A percentile compares a stretch with the other conserved stretches of the same genome.
phyloP scores from a whole-genome alignment of 2,113 vertebrate species.

The Plotosus lineatus region DNA sequence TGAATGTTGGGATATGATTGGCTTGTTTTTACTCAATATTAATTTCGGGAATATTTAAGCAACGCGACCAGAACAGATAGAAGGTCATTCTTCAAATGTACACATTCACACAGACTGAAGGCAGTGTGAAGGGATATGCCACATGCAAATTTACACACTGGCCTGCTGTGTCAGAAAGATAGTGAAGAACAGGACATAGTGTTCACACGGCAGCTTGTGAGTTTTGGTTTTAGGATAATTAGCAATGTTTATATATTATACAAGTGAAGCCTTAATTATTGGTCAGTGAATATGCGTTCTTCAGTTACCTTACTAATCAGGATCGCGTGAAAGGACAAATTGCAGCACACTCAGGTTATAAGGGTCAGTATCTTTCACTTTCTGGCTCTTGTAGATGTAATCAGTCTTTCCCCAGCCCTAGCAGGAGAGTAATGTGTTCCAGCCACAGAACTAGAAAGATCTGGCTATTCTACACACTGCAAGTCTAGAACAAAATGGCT shows the following conservation, averaged over 20 bases:
- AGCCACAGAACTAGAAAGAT: constrained; percentile 40
- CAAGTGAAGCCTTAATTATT: constrained; percentile 2
- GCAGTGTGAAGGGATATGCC: background rate
- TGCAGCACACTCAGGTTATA: constrained; percentile 46
- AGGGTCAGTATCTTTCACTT: constrained; percentile 54
- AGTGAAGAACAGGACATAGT: background rate
- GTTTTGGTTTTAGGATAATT: background rate
- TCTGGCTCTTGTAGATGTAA: constrained; percentile 53
- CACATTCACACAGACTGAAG: background rate
- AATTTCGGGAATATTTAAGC: background rate
- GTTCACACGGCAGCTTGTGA: background rate
- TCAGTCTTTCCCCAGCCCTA: constrained; percentile 46
- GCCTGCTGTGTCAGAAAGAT: background rate
- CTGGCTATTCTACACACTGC: constrained; percentile 31
- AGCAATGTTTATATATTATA: background rate
- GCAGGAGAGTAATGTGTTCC: constrained; percentile 41
- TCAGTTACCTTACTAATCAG: constrained; percentile 44
- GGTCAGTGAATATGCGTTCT: background rate
- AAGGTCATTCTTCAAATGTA: background rate
- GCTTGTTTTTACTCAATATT: constrained; percentile 10
- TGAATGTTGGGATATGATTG: background rate
- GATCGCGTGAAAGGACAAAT: constrained; percentile 53
- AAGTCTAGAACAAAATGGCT: constrained; percentile 49
- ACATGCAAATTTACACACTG: constrained; percentile 6
- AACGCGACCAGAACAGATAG: constrained; percentile 4